phyloP scores from a whole-genome alignment of 2,113 vertebrate genomes.

The Ameiurus melas region DNA sequence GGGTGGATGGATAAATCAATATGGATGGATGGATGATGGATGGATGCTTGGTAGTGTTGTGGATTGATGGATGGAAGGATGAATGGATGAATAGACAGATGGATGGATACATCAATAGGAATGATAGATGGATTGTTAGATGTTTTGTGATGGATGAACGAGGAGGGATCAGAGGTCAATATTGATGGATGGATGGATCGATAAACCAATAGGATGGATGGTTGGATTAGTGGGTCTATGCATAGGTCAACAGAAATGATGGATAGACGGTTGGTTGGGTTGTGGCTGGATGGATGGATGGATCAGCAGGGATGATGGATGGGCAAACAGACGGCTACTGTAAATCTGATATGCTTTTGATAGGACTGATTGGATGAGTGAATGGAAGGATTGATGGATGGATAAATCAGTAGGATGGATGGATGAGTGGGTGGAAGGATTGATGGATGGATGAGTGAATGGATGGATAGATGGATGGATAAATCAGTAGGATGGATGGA shows the following conservation, averaged over 20 bases:
- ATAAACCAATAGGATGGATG: background rate
- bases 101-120: background rate
- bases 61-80: background rate
- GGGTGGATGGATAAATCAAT: background rate
- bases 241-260: background rate
- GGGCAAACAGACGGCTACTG: no score
- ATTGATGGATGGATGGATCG: background rate
- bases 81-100: background rate
- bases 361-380: background rate
- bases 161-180: background rate
- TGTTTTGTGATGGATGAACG: background rate
- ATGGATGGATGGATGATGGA: background rate
- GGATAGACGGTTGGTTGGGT: background rate
- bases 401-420: background rate
- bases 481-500: background rate
- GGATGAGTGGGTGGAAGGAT: background rate
- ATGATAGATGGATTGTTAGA: background rate
- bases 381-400: background rate
- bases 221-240: background rate
- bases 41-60: conserved; percentile 11
- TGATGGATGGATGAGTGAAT: background rate
- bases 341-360: no score
- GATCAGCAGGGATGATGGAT: background rate
- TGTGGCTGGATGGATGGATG: background rate
- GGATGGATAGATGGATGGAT: background rate